phyloP scores from a whole-genome alignment of 2,797 vertebrate species.

The Esox lucius region DNA sequence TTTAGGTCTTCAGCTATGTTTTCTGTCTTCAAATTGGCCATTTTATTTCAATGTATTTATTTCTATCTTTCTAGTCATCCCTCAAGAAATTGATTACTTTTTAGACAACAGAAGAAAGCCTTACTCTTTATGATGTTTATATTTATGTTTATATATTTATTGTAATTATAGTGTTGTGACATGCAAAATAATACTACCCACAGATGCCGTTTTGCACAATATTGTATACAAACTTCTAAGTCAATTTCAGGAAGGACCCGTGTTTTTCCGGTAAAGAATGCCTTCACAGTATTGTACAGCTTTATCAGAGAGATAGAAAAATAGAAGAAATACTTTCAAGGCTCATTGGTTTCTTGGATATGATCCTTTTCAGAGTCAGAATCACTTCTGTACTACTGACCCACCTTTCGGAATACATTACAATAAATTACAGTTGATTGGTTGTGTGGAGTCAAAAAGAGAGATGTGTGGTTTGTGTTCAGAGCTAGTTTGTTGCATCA shows the following conservation, averaged over 20 bases:
- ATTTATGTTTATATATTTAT: no score
- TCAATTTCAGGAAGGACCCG: neutral
- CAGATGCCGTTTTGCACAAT: no score
- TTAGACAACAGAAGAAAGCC: no score
- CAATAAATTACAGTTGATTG: slow-evolving; percentile 77
- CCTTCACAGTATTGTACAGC: neutral
- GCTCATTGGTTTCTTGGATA: slow-evolving; percentile 59
- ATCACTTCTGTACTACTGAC: slow-evolving; percentile 74
- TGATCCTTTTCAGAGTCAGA: slow-evolving; percentile 59
- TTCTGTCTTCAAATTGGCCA: no score
- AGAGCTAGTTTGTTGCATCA: slow-evolving; percentile 56
- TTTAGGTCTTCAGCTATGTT: no score
- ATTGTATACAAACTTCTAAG: no score
- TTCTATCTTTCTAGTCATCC: no score
- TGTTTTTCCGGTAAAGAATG: neutral
- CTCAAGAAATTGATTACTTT: no score
- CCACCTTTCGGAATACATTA: slow-evolving; percentile 76
- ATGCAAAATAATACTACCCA: no score
- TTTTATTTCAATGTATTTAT: no score
- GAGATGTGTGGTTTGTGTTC: slow-evolving; percentile 53
- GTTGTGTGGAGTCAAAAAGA: slow-evolving; percentile 58
- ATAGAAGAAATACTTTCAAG: slow-evolving; percentile 46
- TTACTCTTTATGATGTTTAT: no score
- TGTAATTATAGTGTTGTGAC: no score
- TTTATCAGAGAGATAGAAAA: neutral